Conservation (phyloP, 2,113 vertebrate genomes). For the Sisor rabdophorus region DNA sequence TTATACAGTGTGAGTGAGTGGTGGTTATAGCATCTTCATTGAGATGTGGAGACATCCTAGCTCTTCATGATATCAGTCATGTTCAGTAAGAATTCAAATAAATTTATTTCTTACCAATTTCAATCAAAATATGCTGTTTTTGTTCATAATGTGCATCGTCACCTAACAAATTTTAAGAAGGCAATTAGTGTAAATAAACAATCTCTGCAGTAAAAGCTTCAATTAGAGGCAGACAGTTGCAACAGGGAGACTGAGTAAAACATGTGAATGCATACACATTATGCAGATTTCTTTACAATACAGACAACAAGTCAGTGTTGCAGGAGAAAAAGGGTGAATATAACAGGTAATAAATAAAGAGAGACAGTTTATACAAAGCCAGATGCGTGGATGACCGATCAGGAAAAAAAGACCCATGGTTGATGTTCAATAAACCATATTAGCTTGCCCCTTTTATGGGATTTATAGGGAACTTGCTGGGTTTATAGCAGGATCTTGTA, state of each 20-base stretch:
- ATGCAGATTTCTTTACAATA: neutral
- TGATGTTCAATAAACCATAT: neutral
- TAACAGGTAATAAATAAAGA: neutral
- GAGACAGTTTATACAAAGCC: neutral
- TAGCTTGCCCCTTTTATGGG: neutral
- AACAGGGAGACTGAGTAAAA: neutral
- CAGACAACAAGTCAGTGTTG: neutral
- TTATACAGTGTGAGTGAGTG: too few relatives aligned
- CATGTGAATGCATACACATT: neutral
- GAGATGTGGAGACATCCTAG: too few relatives aligned
- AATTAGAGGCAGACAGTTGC: neutral
- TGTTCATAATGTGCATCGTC: neutral
- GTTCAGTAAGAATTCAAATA: neutral
- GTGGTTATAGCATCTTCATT: too few relatives aligned
- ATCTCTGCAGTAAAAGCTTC: neutral
- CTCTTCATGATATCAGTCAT: too few relatives aligned
- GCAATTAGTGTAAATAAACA: neutral
- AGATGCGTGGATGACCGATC: constrained; percentile 3
- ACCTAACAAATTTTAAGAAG: neutral
- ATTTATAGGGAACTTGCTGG: neutral
- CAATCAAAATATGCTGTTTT: neutral
- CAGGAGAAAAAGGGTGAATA: neutral
- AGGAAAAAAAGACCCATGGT: neutral
- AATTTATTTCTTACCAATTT: too few relatives aligned
- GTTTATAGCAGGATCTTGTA: neutral